phyloP scores from a whole-genome alignment of 2,888 invertebrate species.

The Trypoxylon attenuatum region DNA sequence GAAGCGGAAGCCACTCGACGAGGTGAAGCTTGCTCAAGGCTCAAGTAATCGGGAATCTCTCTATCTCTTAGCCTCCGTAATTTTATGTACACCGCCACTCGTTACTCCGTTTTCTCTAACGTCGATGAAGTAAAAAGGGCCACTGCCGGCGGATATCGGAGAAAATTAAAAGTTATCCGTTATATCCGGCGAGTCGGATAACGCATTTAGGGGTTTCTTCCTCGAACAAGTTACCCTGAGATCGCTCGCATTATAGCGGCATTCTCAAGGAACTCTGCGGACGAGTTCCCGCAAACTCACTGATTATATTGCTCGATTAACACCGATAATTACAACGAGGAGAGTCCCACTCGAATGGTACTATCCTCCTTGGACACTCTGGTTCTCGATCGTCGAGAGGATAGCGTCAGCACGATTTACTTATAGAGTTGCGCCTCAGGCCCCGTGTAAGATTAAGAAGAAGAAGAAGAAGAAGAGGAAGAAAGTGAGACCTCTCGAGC shows the following conservation, averaged over 20 bases:
- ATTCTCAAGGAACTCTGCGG: conserved; percentile 6
- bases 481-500: too few species aligned
- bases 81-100: background rate
- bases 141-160: conserved; percentile 11
- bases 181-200: conserved; percentile 19
- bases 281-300: background rate
- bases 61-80: background rate
- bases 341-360: too few species aligned
- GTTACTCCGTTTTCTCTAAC: background rate
- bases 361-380: too few species aligned
- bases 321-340: conserved; percentile 17
- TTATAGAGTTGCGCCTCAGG: too few species aligned
- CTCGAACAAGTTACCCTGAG: background rate
- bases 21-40: too few species aligned
- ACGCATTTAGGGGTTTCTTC: conserved; percentile 33
- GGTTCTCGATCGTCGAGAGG: too few species aligned
- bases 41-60: too few species aligned
- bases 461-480: too few species aligned
- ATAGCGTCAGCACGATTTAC: too few species aligned
- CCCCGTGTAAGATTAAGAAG: too few species aligned
- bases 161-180: conserved; percentile 34
- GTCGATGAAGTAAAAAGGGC: background rate
- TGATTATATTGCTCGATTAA: conserved; percentile 25
- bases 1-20: too few species aligned
- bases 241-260: background rate